Evolutionary conservation across 2,113 vertebrate genomes (phyloP), one percentile per base, ranked within the genome.

Genomic region (Acrocephalus arundinaceus): DNA sequence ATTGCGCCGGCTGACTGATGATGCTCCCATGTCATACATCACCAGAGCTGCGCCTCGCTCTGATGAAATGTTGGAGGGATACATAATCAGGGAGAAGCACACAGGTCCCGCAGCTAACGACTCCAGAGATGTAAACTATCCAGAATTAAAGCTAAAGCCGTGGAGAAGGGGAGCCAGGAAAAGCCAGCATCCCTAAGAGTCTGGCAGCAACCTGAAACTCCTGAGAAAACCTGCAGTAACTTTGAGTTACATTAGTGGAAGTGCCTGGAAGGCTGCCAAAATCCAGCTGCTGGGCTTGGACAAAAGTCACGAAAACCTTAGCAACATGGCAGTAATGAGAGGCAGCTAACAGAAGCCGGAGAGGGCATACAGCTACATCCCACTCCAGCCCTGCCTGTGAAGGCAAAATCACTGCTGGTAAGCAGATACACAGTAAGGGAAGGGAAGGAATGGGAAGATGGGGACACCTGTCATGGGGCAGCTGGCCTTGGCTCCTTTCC

Each of bases 1-100:
- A 97, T 94, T 96, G 95, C 27, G 49, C 90, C 37, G 85, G 94
- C 96, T 97, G 96, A 97, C 81, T 94, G 95, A 97, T 97, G 96
- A 83, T 92, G 68, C 7, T 15, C 73, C 68, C 2, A 17, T 95
- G 94, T 76, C 93, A 96, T 97, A 96, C 77, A 97, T 97, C 97
- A 97, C 91, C 77, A 87, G 78, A 85, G 86, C 96, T 84, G 81
- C 0, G 11, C 59, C 79, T 63, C 43, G 55, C 86, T 89, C 81
- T 89, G 90, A 95, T 94, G 96, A 94, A 94, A 95, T 87, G 96
- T 37, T 96, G 91, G 66, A 51, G 86, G 90, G 95, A 92, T 84
- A 93, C 93, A 93, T 89, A 95, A 91, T 90, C 92, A 89, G 75
- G 82, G 72, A 84, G 73, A 97, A 91, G 85, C 85, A 90, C 58